phyloP scores from a whole-genome alignment of 2,888 invertebrate species.

The Lypha dubia region DNA sequence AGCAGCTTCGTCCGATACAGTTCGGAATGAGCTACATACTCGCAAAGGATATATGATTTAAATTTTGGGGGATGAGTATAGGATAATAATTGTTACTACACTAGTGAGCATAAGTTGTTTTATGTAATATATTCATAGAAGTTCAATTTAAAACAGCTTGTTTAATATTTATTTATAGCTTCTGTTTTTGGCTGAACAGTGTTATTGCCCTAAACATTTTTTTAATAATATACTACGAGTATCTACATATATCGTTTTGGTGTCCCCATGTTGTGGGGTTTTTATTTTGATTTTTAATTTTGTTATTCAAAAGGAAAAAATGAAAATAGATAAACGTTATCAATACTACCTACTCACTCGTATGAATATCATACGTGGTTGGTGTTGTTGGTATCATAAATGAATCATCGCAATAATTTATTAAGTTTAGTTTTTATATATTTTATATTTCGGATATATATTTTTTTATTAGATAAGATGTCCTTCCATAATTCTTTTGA shows the following conservation, averaged over 20 bases:
- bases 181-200: no score
- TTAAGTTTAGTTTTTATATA: constrained; percentile 38
- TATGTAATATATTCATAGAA: no score
- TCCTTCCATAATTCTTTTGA: constrained; percentile 45
- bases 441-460: neutral
- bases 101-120: no score
- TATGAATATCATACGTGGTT: neutral
- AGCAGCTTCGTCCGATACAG: no score
- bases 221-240: no score
- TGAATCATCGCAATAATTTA: constrained; percentile 58
- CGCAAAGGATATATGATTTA: no score
- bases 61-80: no score
- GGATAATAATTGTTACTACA: no score
- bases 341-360: neutral
- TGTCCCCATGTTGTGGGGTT: neutral
- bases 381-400: constrained; percentile 49
- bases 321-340: neutral
- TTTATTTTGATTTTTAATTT: constrained; percentile 13
- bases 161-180: no score
- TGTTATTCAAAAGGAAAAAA: neutral
- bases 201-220: neutral
- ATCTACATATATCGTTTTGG: no score
- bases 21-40: no score
- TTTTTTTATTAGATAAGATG: constrained; percentile 29
- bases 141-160: no score